Evolutionary conservation across 2,797 vertebrate species (phyloP).

Genomic region (Pseudochirops cupreus): DNA sequence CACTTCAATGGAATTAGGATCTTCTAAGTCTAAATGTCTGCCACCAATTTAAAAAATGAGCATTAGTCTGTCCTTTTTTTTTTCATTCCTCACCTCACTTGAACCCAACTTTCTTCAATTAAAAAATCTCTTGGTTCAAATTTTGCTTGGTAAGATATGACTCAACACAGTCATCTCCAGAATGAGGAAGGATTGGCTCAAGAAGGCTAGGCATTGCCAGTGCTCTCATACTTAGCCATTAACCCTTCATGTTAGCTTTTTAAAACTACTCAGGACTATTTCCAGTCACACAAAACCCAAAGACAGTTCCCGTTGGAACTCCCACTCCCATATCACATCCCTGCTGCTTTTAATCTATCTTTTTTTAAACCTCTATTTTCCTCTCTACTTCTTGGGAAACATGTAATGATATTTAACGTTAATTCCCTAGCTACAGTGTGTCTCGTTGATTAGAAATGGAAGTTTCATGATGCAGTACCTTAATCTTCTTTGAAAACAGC

Average conservation of each 20-base stretch:
- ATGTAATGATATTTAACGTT: constrained; percentile 74
- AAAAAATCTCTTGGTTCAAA: constrained; percentile 38
- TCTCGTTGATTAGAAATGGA: constrained; percentile 76
- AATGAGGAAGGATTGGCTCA: not conserved
- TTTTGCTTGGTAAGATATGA: not conserved
- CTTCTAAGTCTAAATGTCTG: not conserved
- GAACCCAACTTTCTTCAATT: constrained; percentile 2
- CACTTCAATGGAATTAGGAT: constrained; percentile 27
- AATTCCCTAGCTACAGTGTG: constrained; percentile 67
- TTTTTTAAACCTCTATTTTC: constrained; percentile 62
- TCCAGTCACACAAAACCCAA: not conserved
- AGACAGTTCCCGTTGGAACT: not conserved
- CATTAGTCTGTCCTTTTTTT: not conserved
- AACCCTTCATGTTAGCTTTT: not conserved
- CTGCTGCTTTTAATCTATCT: constrained; percentile 58
- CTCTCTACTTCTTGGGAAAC: constrained; percentile 71
- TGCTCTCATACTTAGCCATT: not conserved
- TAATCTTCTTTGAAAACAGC: constrained; percentile 76
- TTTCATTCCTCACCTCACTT: constrained; percentile 44
- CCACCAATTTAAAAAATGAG: constrained; percentile 51
- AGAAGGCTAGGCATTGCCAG: not conserved
- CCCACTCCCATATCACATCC: constrained; percentile 14
- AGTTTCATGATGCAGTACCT: constrained; percentile 58
- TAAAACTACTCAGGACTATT: not conserved
- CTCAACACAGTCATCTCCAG: not conserved